Evolutionary conservation across 30 jellyfish, hydroid and myxozoan genomes (phyloP).

Genomic region (Hydractinia echinata): DNA sequence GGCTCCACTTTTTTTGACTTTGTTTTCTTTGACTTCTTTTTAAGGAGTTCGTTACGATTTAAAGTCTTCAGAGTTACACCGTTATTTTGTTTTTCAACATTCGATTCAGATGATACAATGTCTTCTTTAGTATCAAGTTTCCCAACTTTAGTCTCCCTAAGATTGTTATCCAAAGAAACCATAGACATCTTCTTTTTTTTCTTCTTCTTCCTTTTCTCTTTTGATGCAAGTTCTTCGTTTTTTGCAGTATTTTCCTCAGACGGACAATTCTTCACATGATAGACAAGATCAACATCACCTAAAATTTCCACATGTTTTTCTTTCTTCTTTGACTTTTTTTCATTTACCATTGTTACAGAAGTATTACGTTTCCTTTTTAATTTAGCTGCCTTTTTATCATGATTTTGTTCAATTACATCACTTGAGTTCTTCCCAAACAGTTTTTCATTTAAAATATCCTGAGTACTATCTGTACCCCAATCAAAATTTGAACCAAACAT

Average conservation of each 20-base stretch:
- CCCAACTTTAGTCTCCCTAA: background rate
- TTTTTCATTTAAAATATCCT: constrained; percentile 11
- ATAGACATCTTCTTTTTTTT: background rate
- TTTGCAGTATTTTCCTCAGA: background rate
- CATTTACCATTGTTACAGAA: background rate
- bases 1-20: background rate
- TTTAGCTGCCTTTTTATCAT: background rate
- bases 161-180: background rate
- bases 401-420: background rate
- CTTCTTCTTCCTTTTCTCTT: constrained; percentile 3
- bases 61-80: background rate
- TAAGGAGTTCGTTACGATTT: background rate
- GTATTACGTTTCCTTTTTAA: background rate
- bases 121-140: background rate
- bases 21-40: background rate
- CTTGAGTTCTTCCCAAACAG: constrained; percentile 19
- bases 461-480: constrained; percentile 21
- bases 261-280: no score
- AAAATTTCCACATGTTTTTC: background rate
- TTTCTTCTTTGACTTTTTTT: background rate
- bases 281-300: background rate
- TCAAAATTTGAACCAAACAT: constrained; percentile 20
- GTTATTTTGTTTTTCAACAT: background rate
- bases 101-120: background rate
- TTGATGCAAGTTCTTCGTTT: no score